phyloP scores from a whole-genome alignment of 2,113 vertebrate species.

The Xenopus tropicalis region DNA sequence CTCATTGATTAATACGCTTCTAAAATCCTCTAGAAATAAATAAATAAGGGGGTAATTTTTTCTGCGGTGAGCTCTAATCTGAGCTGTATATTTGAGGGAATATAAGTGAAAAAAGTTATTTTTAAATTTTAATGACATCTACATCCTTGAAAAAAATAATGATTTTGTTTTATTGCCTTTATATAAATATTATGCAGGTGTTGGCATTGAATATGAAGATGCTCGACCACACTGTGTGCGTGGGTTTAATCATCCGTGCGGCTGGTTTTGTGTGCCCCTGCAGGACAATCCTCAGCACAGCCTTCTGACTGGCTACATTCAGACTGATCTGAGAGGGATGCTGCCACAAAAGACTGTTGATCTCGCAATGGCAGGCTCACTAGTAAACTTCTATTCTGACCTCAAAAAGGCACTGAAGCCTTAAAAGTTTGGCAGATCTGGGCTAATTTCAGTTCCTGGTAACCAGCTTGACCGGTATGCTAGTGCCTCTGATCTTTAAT shows the following conservation, averaged over 20 bases:
- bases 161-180: too few relatives aligned
- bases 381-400: conserved; percentile 72
- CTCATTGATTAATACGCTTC: too few relatives aligned
- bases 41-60: too few relatives aligned
- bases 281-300: conserved; percentile 61
- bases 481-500: too few relatives aligned
- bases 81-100: too few relatives aligned
- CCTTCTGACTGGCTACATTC: conserved; percentile 78
- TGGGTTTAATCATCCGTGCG: conserved; percentile 81
- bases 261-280: conserved; percentile 79
- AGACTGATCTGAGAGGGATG: conserved; percentile 78
- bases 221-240: conserved; percentile 66
- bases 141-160: too few relatives aligned
- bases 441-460: too few relatives aligned
- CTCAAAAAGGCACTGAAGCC: conserved; percentile 68
- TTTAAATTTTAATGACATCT: too few relatives aligned
- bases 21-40: too few relatives aligned
- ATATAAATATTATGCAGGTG: conserved; percentile 54
- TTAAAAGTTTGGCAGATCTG: neutral
- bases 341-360: conserved; percentile 77
- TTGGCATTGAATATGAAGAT: conserved; percentile 70
- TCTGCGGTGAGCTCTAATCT: too few relatives aligned
- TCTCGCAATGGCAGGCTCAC: conserved; percentile 74
- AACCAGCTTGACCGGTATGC: too few relatives aligned
- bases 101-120: too few relatives aligned